These are phyloP conservation scores for Chymomyza costata DNA, from an alignment of 1,140 invertebrate species.

Conservation along the genomic window DNA sequence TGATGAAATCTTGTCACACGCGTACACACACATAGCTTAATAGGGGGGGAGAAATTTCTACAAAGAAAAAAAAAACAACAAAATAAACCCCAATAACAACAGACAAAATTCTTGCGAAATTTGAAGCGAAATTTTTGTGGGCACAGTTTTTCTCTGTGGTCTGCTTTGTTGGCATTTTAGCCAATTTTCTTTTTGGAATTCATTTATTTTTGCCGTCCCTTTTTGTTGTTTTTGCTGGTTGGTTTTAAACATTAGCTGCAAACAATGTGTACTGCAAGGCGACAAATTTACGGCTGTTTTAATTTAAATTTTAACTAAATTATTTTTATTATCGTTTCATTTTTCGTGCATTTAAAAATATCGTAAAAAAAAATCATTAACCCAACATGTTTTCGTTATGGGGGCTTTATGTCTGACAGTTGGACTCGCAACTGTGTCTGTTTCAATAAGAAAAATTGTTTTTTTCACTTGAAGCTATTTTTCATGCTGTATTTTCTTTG, in stretches of 20 bases:
- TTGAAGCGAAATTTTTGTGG: constrained; percentile 35
- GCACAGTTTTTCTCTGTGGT: constrained; percentile 1
- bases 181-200: too few relatives aligned
- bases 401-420: constrained; percentile 43
- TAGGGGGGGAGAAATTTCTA: not conserved
- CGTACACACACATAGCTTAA: too few relatives aligned
- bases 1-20: too few relatives aligned
- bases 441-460: constrained; percentile 69
- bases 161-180: constrained; percentile 22
- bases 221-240: constrained; percentile 14
- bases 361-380: constrained; percentile 32
- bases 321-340: too few relatives aligned
- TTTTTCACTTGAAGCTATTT: constrained; percentile 52
- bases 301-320: constrained; percentile 11
- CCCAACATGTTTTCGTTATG: constrained; percentile 29
- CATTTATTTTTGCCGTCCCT: too few relatives aligned
- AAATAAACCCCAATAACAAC: constrained; percentile 14
- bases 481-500: constrained; percentile 27
- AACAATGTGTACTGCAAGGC: constrained; percentile 52
- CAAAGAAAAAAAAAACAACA: constrained; percentile 10
- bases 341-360: too few relatives aligned
- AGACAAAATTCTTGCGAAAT: constrained; percentile 43
- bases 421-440: constrained; percentile 53
- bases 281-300: not conserved
- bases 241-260: too few relatives aligned